Conservation (phyloP, 2,113 vertebrate species). For the Trachemys scripta region DNA sequence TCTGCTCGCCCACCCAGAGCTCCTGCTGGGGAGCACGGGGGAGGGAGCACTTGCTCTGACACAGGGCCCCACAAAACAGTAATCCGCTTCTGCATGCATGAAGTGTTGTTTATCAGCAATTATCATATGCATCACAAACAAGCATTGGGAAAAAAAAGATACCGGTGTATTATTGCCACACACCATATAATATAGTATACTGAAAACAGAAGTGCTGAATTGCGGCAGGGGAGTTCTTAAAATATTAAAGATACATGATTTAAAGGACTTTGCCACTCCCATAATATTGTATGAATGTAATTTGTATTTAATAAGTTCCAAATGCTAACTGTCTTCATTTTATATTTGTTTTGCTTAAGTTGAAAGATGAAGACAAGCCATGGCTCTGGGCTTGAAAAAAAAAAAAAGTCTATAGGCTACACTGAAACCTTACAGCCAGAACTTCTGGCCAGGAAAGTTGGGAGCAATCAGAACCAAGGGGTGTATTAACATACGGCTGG, state of each 20-base stretch:
- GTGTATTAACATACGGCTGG: background rate
- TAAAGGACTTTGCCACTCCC: background rate
- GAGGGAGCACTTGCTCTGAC: too few species aligned
- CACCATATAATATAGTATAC: background rate
- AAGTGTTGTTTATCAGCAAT: background rate
- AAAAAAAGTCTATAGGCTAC: background rate
- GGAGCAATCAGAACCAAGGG: background rate
- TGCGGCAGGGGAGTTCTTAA: background rate
- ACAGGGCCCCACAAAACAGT: too few species aligned
- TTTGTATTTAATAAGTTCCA: slow-evolving; percentile 20
- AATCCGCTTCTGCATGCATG: background rate
- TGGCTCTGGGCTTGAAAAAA: background rate
- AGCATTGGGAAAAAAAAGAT: background rate
- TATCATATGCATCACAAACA: background rate
- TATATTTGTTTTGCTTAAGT: slow-evolving; percentile 2
- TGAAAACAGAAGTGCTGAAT: background rate
- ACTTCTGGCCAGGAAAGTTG: background rate
- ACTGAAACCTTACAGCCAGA: background rate
- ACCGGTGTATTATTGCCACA: background rate
- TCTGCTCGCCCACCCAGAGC: too few species aligned
- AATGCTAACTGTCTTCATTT: background rate
- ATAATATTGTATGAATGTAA: background rate
- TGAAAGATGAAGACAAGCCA: background rate
- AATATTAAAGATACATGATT: background rate
- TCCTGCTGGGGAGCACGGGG: too few species aligned